Evolutionary conservation across 2,113 vertebrate genomes (phyloP), one percentile per base, ranked within the genome.

Genomic region (Prochilodus magdalenae): DNA sequence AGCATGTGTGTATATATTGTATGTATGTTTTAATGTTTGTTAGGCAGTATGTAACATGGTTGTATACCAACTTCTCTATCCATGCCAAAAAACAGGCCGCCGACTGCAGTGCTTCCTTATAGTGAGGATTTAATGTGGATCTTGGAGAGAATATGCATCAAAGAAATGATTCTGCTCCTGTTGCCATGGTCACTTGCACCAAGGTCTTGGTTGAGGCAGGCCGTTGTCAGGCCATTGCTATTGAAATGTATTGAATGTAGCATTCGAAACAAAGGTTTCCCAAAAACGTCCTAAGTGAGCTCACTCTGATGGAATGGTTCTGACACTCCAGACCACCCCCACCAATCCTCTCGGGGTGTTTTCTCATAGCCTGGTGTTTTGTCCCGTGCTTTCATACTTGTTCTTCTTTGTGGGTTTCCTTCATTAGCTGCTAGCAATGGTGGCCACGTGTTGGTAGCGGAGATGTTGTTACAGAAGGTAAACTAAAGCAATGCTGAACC

Each of bases 251-350:
- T 69, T 44, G 30, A 69, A n/a, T 69, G 66, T 44, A 69, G 22
- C 66, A 40, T 69, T 40, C 12, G 66, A 22, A n/a, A 36, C 20
- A 3, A n/a, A 69, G 66, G 29, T 69, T 33, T 67, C 29, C 30
- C 22, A 40, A 69, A 65, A 36, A n/a, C 44, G 66, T 40, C 66
- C 66, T 44, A n/a, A 20, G 18, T 40, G 66, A 20, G 20, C 66
- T 44, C 12, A n/a, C 10, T 33, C 5, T 67, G 65, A 69, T 44
- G 40, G 66, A 69, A 40, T 69, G 20, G 22, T 40, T 44, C 33
- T 69, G 66, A 33, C 65, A 67, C 29, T 67, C 65, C 65, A 67
- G 65, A 67, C 29, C 15, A 2, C 65, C 66, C 66, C 66, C 66
- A 12, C 33, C 66, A 30, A 44, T 69, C n/a, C 20, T 69, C 33